Conservation (phyloP, 1,140 invertebrate species). For the Drosophila miranda region DNA sequence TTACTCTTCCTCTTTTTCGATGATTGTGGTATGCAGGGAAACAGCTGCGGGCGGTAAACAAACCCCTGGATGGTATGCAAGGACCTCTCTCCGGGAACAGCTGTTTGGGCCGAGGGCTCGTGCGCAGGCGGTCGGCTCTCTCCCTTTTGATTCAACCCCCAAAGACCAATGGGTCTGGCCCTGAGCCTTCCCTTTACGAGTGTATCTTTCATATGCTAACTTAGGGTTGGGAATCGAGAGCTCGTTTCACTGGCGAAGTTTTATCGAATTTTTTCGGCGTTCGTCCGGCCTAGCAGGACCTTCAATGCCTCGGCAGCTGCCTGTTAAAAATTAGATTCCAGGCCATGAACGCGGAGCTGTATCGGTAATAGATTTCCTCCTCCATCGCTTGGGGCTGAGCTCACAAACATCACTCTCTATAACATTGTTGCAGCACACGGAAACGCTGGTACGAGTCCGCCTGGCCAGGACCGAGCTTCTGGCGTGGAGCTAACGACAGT, state of each 20-base stretch:
- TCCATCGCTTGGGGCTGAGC: not conserved
- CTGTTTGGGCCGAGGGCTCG: conserved; percentile 25
- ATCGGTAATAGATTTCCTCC: conserved; percentile 58
- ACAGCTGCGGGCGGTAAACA: conserved; percentile 73
- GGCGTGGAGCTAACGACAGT: conserved; percentile 71
- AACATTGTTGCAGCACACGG: conserved; percentile 60
- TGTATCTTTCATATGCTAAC: conserved; percentile 39
- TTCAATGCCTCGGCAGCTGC: conserved; percentile 38
- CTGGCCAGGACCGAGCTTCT: conserved; percentile 77
- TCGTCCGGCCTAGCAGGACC: conserved; percentile 29
- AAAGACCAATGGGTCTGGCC: conserved; percentile 32
- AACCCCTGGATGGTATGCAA: conserved; percentile 36
- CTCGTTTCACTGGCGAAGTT: conserved; percentile 57
- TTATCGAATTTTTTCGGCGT: conserved; percentile 72
- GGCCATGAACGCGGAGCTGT: conserved; percentile 65
- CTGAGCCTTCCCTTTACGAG: too few species aligned
- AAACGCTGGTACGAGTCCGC: conserved; percentile 77
- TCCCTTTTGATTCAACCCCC: conserved; percentile 40
- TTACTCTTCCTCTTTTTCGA: not conserved
- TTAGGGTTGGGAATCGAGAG: conserved; percentile 61
- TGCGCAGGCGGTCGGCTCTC: conserved; percentile 37
- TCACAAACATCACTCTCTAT: conserved; percentile 4
- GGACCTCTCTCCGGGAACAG: conserved; percentile 40
- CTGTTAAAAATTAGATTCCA: conserved; percentile 43
- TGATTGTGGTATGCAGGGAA: conserved; percentile 51